phyloP scores from a whole-genome alignment of 2,113 vertebrate genomes.

The Prionailurus viverrinus region DNA sequence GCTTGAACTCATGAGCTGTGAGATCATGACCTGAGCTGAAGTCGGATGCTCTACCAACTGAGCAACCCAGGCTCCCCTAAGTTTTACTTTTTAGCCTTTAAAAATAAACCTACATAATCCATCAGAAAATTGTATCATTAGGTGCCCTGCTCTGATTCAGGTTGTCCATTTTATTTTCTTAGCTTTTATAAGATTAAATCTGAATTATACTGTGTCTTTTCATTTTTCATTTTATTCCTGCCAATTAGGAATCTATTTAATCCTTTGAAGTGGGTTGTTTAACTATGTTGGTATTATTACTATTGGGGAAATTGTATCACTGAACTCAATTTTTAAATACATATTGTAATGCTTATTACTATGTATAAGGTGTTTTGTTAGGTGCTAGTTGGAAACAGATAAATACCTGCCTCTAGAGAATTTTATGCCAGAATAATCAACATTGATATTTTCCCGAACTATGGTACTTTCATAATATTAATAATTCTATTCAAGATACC shows the following conservation, averaged over 20 bases:
- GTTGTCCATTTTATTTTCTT: conserved; percentile 37
- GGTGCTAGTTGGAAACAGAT: background rate
- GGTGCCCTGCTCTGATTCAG: background rate
- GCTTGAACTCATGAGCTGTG: too few species aligned
- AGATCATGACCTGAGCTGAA: too few species aligned
- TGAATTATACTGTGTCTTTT: background rate
- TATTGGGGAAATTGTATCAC: background rate
- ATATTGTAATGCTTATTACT: background rate
- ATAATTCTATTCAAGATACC: background rate
- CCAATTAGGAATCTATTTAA: background rate
- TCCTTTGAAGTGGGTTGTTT: background rate
- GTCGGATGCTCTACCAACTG: too few species aligned
- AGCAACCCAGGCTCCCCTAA: background rate
- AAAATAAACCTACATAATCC: background rate
- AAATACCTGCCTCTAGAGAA: conserved; percentile 39
- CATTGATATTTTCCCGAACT: background rate
- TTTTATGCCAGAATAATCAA: background rate
- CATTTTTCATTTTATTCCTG: conserved; percentile 18
- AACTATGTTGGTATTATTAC: background rate
- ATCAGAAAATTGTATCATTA: conserved; percentile 10
- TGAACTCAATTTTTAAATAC: conserved; percentile 5
- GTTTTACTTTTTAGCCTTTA: background rate
- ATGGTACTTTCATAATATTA: background rate
- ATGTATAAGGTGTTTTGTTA: background rate
- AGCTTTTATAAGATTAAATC: background rate